These are phyloP conservation scores for Zaprionus taronus DNA, from an alignment of 1,140 invertebrate genomes.

Conservation along the genomic window DNA sequence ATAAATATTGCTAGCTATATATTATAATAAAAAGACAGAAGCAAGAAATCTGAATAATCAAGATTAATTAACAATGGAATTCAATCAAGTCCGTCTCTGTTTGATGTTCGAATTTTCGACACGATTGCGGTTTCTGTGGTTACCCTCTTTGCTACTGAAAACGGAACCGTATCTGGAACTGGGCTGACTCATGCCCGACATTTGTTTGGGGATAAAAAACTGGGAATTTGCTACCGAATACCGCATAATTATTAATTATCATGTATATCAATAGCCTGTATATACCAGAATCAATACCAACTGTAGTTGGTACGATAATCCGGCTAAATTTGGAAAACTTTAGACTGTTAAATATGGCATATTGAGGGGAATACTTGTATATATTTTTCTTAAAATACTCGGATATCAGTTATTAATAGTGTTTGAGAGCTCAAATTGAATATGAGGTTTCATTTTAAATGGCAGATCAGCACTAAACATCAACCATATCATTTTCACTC, in stretches of 20 bases:
- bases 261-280: background rate
- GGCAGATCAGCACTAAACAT: background rate
- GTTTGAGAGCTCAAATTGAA: background rate
- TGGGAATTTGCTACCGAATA: background rate
- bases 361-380: no score
- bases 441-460: background rate
- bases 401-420: background rate
- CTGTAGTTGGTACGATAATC: background rate
- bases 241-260: conserved; percentile 6
- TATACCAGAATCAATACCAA: background rate
- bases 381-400: background rate
- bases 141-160: conserved; percentile 7
- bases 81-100: conserved; percentile 3
- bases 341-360: background rate
- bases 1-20: background rate
- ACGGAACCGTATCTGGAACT: conserved; percentile 12
- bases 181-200: conserved; percentile 4
- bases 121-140: conserved; percentile 22
- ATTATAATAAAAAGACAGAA: background rate
- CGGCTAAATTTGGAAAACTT: background rate
- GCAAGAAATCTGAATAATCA: background rate
- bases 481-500: background rate
- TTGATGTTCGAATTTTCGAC: conserved; percentile 5
- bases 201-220: background rate
- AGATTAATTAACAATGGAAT: background rate